Conservation (phyloP, 2,888 invertebrate genomes). For the Ypsolopha scabrella region DNA sequence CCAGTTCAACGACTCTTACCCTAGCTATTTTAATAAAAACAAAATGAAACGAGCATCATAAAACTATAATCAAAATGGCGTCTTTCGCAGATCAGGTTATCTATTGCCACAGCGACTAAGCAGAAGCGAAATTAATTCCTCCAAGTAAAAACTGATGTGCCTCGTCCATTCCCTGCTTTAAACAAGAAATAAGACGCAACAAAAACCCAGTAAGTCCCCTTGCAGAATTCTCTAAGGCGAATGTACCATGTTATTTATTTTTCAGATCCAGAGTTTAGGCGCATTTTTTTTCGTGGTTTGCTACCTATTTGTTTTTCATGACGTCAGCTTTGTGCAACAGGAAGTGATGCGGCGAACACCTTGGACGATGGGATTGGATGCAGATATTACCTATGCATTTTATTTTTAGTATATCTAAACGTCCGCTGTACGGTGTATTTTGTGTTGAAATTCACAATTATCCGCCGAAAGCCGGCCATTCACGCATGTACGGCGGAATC, state of each 20-base stretch:
- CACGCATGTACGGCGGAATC: no score
- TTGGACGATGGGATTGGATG: no score
- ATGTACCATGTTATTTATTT: slow-evolving; percentile 25
- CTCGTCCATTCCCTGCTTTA: slow-evolving; percentile 38
- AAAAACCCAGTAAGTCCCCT: slow-evolving; percentile 18
- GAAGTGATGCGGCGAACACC: no score
- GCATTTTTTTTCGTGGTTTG: slow-evolving; percentile 17
- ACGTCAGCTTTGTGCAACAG: no score
- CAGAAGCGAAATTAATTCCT: slow-evolving; percentile 25
- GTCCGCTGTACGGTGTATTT: no score
- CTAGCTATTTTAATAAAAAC: no score
- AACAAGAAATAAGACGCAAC: slow-evolving; percentile 40
- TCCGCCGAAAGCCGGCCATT: no score
- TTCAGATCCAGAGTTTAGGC: slow-evolving; percentile 5
- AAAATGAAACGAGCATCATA: slow-evolving; percentile 25
- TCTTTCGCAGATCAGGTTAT: slow-evolving; percentile 42
- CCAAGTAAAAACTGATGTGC: slow-evolving; percentile 53
- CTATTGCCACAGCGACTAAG: slow-evolving; percentile 15
- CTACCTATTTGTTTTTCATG: no score
- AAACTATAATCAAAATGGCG: slow-evolving; percentile 42
- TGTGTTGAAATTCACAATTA: no score
- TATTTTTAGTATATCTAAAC: no score
- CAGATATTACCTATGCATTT: no score
- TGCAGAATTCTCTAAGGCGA: slow-evolving; percentile 25
- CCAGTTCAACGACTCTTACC: no score